Base-by-base conservation (phyloP, 2,113 vertebrate species). In the Phyllostomus discolor region DNA sequence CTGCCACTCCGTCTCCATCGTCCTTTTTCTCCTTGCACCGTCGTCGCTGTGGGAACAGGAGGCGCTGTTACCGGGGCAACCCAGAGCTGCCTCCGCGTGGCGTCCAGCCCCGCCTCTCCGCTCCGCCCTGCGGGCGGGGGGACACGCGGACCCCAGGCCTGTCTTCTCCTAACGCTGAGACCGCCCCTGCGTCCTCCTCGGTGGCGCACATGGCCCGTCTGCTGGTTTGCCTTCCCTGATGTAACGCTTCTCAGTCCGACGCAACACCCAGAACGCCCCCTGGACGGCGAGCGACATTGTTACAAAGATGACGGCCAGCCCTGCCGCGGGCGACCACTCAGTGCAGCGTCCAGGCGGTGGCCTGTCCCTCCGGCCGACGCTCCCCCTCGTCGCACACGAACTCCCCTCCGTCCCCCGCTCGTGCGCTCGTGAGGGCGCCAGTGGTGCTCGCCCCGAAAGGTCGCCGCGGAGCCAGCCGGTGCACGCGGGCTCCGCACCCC, bases 1-100 rank as follows among this genome's bases (percentile, higher is more conserved):
- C 50, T 9, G 54, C 54, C 54, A 22, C 5, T 22, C 54, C 24
- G 10, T 26, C 57, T 9, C 57, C 57, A 26, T 26, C 9, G 4
- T 12, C 59, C 57, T 31, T 31, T 67, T 17, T 31, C 62, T 72
- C 28, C 10, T 83, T 75, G 54, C 66, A 17, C 1, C 28, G 10
- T 72, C 82, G 66, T 57, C 70, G 19, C 26, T 11, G 1, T 19
- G 81, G 50, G 70, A 35, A n/a, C 7, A 41, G 66, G 64, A 80
- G 57, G 4, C 5, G 31, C 28, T 66, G 66, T 95, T 88, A 33
- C 92, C 84, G 24, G 24, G 92, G 73, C 70, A 91, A 81, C 64
- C 41, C 48, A 19, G 11, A 14, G 69, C 50, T 10, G 59, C 59
- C 59, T 82, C 33, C 0, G 7, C 20, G 0, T 48, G 67, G 35